Base-by-base conservation (phyloP, 2,113 vertebrate species). In the Microcebus lehilahytsara region DNA sequence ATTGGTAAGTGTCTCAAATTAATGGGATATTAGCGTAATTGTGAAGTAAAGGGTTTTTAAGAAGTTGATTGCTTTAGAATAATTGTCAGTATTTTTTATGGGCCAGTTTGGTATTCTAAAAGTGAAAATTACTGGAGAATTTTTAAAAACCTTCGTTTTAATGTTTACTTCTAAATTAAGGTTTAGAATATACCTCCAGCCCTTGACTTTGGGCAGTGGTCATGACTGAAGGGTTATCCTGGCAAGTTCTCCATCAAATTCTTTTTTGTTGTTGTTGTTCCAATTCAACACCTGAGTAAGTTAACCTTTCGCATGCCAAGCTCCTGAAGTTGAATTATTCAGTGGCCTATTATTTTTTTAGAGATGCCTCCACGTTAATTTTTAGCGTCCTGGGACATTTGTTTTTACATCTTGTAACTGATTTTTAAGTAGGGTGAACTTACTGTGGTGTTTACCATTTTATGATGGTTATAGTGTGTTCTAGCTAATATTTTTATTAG, bases 31-130 rank as follows among this genome's bases (percentile, higher is more conserved):
- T 97, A 80, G 69, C n/a, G 25, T 91, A 92, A 97, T 84, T 95
- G 95, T 96, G 96, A 97, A 97, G 96, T 95, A 98, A 98, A 98
- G 97, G 86, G 79, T 79, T 95, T 96, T 86, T 86, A 97, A 96
- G 91, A 96, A 88, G 95, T 92, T 92, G 89, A 97, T 97, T 97
- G 95, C 96, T 97, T 89, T 86, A 93, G 92, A 90, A 87, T 93
- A 97, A 97, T 97, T 10, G 0, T 72, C 66, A 81, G 67, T 27
- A 75, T 90, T 85, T 92, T 92, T 79, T 92, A 91, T 89, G 87
- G 79, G 49, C 86, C 95, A 95, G 79, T 93, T 96, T 95, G 74
- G 84, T 92, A 77, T 86, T 96, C 96, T 95, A 95, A 92, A 95
- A 95, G 93, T 91, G 93, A 91, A 97, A 97, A 95, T 96, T 95